These are phyloP conservation scores for Papilio demoleus DNA, from an alignment of 2,888 invertebrate species.

Conservation along the genomic window DNA sequence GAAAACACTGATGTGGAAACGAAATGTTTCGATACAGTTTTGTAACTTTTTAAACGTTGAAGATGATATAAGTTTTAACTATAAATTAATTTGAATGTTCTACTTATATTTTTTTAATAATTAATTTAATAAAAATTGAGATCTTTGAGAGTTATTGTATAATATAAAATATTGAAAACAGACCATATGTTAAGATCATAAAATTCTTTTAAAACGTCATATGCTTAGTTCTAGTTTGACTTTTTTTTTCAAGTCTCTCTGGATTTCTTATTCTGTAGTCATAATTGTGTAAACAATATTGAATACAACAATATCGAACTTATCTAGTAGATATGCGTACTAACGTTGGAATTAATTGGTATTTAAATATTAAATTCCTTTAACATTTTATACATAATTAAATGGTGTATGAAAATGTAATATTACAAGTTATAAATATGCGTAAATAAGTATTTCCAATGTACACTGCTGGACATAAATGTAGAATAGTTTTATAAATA, in stretches of 20 bases:
- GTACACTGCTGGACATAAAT: no score
- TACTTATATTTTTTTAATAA: no score
- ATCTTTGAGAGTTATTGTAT: no score
- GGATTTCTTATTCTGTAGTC: constrained; percentile 47
- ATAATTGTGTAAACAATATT: constrained; percentile 55
- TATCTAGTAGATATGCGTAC: constrained; percentile 2
- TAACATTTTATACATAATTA: background rate
- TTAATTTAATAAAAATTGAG: no score
- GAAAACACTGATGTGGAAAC: background rate
- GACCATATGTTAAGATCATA: no score
- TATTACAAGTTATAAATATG: no score
- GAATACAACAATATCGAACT: constrained; percentile 61
- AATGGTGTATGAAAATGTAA: background rate
- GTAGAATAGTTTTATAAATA: no score
- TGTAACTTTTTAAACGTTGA: background rate
- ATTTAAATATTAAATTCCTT: background rate
- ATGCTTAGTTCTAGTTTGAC: background rate
- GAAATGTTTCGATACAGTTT: background rate
- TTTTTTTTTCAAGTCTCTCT: constrained; percentile 27
- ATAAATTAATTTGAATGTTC: no score
- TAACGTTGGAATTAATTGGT: background rate
- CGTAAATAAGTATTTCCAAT: no score
- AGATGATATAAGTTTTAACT: background rate
- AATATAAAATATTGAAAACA: no score
- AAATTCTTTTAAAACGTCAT: no score